Evolutionary conservation across 2,888 invertebrate genomes (phyloP), one percentile per base, ranked within the genome.

Genomic region (Stegophylla sp.): DNA sequence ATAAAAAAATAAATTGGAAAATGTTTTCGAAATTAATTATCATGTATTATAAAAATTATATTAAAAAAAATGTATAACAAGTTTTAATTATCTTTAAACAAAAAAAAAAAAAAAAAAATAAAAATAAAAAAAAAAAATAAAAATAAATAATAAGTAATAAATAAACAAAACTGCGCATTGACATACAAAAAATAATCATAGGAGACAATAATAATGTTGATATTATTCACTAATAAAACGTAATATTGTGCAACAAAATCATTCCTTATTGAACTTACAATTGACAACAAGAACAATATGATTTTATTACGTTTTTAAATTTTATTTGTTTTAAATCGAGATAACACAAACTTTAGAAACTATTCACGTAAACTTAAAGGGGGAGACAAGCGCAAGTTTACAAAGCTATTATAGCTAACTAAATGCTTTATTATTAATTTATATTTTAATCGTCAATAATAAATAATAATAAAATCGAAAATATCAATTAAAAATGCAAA

Each of bases 1-100:
- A 59, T 45, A 61, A 73, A 66, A 53, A 51, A 66, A 79, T n/a
- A 69, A 59, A 28, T 69, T 43, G 48, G 34, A 61, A 48, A 34
- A 61, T 34, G 34, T 71, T 79, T 79, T 79, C 61, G 69, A 69
- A 79, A 79, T 79, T 79, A 79, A 79, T 79, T 79, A 79, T 79
- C 77, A 77, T 79, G 71, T 79, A 79, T 79, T 79, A 79, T 79
- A 79, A 79, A 79, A 79, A 79, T 79, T 79, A 79, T 79, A 71
- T 79, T 79, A 34, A 79, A 79, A 76, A 79, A 79, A 79, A 79
- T 79, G 69, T 79, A 79, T 79, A 79, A 79, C 79, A 79, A 79
- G 71, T 79, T 79, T 79, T 79, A 79, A 79, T 79, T 79, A 79
- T 79, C 79, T 79, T 79, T 79, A 71, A 71, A 71, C 71, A 79